phyloP scores from a whole-genome alignment of 1,140 invertebrate species.

The Drosophila kurseongensis region DNA sequence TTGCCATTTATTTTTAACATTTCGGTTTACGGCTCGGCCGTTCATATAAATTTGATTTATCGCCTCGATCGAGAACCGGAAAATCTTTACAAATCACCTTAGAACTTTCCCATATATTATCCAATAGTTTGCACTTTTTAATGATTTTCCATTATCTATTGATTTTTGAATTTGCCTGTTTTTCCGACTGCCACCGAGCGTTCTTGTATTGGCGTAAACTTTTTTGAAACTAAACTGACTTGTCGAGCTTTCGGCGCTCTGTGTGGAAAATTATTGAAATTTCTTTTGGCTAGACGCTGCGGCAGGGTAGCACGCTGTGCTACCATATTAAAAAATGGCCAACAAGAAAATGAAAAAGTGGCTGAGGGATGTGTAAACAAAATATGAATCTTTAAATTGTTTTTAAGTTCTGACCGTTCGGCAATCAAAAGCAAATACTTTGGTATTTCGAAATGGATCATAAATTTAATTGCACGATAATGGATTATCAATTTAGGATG shows the following conservation, averaged over 20 bases:
- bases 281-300: slow-evolving; percentile 55
- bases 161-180: slow-evolving; percentile 46
- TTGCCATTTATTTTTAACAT: slow-evolving; percentile 67
- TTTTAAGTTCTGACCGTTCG: slow-evolving; percentile 16
- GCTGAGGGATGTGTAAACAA: slow-evolving; percentile 29
- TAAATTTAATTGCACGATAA: slow-evolving; percentile 26
- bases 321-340: slow-evolving; percentile 8
- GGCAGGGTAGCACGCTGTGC: slow-evolving; percentile 68
- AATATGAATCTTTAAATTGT: slow-evolving; percentile 37
- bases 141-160: slow-evolving; percentile 55
- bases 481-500: slow-evolving; percentile 44
- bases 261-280: slow-evolving; percentile 81
- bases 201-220: slow-evolving; percentile 74
- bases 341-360: slow-evolving; percentile 26
- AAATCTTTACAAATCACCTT: neutral
- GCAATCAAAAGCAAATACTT: slow-evolving; percentile 35
- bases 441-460: slow-evolving; percentile 43
- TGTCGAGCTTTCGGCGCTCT: slow-evolving; percentile 62
- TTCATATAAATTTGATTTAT: slow-evolving; percentile 16
- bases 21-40: slow-evolving; percentile 2
- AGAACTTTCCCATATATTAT: slow-evolving; percentile 11
- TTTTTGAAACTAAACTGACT: slow-evolving; percentile 76
- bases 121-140: slow-evolving; percentile 36
- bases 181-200: slow-evolving; percentile 42
- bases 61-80: neutral